phyloP scores from a whole-genome alignment of 2,113 vertebrate species.

The Corythoichthys intestinalis region DNA sequence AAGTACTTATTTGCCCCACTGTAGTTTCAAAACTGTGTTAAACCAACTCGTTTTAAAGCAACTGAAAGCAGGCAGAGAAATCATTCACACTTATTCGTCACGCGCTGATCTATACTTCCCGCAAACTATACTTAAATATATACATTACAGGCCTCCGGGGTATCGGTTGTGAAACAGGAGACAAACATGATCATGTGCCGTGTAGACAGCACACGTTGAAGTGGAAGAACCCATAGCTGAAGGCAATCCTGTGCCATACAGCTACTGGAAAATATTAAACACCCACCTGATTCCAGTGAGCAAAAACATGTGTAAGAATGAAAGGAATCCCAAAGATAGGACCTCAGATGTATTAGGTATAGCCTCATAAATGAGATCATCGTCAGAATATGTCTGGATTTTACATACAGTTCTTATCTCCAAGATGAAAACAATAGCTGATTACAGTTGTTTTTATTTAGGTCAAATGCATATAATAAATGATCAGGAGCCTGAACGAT shows the following conservation, averaged over 20 bases:
- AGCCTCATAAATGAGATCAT: slow-evolving; percentile 10
- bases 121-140: slow-evolving; percentile 7
- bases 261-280: slow-evolving; percentile 44
- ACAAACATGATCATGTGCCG: slow-evolving; percentile 16
- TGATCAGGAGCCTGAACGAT: background rate
- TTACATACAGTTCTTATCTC: slow-evolving; percentile 14
- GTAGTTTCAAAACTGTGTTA: background rate
- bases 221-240: slow-evolving; percentile 31
- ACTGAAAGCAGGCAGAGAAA: slow-evolving; percentile 8
- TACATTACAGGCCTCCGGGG: background rate
- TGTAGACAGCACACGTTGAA: slow-evolving; percentile 7
- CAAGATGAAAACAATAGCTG: background rate
- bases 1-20: too few species aligned
- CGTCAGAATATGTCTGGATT: background rate
- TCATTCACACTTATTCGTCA: slow-evolving; percentile 3
- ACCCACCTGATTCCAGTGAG: slow-evolving; percentile 57
- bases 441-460: slow-evolving; percentile 9
- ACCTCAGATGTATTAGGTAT: slow-evolving; percentile 9
- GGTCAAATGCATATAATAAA: slow-evolving; percentile 15
- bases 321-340: slow-evolving; percentile 50
- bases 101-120: slow-evolving; percentile 3
- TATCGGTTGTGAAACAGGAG: background rate
- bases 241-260: slow-evolving; percentile 41
- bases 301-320: slow-evolving; percentile 57
- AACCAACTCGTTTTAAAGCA: background rate